Evolutionary conservation across 37 sponge, comb jelly and placozoan species (phyloP), one percentile per base, ranked within the genome.

Genomic region (Chondrilla cf. caribensis): DNA sequence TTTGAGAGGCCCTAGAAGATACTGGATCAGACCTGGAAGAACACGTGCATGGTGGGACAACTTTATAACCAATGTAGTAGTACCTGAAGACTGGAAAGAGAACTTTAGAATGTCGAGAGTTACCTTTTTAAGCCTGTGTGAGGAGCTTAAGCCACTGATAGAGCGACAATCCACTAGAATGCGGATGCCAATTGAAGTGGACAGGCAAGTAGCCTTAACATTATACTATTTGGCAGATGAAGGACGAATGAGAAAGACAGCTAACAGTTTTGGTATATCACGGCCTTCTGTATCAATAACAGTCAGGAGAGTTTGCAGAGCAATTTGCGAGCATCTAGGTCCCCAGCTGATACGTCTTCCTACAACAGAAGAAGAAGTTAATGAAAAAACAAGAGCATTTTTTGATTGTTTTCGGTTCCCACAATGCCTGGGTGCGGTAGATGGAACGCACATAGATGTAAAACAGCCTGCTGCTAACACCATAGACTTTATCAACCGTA

Each of bases 141-240:
- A 65, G 8, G 25, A 26, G 9, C n/a, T 65, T 19, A 19, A 26
- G n/a, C 67, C 67, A 11, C 29, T 24, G 8, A 65, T 65, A 9
- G 28, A 65, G 29, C 67, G 67, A 24, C 67, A 65, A 65, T 26
- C 24, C 14, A 19, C 67, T 18, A 54, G 57, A 54, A 54, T 54
- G 57, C 57, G 57, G 17, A 17, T 18, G 15, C 57, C 57, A 18
- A 17, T 54, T 18, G 57, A 54, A 54, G 57, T 54, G 11, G 57
- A 54, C 57, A 54, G 57, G 57, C 57, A 54, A 54, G 57, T 54
- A 18, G 57, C 57, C 17, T 54, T 54, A 28, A 67, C 58, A 22
- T 55, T 82, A 8, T 82, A 82, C 51, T 82, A 82, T 70, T 17
- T 82, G 58, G 38, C 58, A 38, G 83, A 82, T 82, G 29, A 65